phyloP scores from a whole-genome alignment of 2,113 vertebrate genomes.

The Astur gentilis region DNA sequence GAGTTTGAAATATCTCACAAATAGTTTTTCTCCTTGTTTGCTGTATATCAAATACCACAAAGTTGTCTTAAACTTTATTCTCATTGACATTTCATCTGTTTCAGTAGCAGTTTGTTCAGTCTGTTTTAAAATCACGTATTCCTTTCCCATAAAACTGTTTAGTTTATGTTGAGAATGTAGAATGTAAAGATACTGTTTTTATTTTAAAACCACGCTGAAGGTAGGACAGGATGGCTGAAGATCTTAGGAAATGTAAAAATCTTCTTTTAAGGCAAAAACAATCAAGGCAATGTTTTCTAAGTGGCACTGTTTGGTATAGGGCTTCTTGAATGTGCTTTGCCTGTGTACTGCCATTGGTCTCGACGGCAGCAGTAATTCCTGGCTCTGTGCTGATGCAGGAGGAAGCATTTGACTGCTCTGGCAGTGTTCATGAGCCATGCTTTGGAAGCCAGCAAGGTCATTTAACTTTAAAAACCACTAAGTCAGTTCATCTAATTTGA shows the following conservation, averaged over 20 bases:
- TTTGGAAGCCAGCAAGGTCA: neutral
- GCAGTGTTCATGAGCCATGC: neutral
- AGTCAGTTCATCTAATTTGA: too few relatives aligned
- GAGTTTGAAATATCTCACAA: neutral
- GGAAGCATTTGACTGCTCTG: neutral
- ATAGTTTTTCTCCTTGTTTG: neutral
- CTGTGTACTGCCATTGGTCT: neutral
- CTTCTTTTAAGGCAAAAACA: neutral
- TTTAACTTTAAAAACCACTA: neutral
- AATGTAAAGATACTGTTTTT: neutral
- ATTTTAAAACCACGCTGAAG: neutral
- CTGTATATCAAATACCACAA: neutral
- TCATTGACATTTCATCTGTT: neutral
- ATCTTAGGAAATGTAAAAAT: neutral
- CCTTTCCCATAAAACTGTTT: neutral
- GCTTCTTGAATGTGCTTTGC: neutral
- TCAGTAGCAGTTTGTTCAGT: neutral
- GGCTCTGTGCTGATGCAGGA: neutral
- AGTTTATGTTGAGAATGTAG: neutral
- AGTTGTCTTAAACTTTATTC: neutral
- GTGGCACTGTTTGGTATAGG: neutral
- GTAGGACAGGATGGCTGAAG: neutral
- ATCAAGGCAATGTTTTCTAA: neutral
- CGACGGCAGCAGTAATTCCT: neutral
- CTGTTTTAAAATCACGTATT: neutral